A percentile compares a stretch with the other conserved stretches of the same genome.
These are phyloP conservation scores for Trichonephila clavata DNA, from an alignment of 1,140 invertebrate species.

Conservation along the genomic window DNA sequence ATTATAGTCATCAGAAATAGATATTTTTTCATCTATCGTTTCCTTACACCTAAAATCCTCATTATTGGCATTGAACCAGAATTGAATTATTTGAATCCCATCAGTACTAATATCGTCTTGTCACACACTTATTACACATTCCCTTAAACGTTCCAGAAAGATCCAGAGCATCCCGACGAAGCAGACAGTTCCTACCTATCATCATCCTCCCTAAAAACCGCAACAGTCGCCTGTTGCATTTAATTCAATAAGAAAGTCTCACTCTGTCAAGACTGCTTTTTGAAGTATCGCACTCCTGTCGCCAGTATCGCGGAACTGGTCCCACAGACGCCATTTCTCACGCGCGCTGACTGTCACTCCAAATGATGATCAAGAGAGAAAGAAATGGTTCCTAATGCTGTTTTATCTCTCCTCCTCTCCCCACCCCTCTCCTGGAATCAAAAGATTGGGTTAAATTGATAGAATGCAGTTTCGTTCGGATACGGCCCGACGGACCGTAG, in stretches of 20 bases:
- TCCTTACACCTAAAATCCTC: background rate
- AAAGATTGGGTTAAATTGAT: constrained; percentile 70
- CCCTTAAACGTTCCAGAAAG: background rate
- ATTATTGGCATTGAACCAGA: background rate
- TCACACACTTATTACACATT: background rate
- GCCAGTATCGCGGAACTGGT: constrained; percentile 42
- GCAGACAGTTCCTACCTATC: constrained; percentile 3
- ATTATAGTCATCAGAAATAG: no score
- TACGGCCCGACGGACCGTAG: background rate
- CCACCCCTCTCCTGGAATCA: background rate
- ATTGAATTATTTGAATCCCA: background rate
- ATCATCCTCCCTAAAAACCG: background rate
- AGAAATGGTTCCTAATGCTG: constrained; percentile 72
- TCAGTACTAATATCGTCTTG: no score
- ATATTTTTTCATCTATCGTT: background rate
- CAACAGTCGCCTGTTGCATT: constrained; percentile 71
- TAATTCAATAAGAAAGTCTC: constrained; percentile 52
- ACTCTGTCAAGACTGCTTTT: constrained; percentile 29
- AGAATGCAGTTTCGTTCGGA: constrained; percentile 45
- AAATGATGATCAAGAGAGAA: constrained; percentile 70
- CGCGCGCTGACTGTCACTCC: background rate
- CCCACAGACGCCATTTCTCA: constrained; percentile 24
- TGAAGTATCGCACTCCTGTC: constrained; percentile 47
- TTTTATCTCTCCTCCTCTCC: constrained; percentile 40
- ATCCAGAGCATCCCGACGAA: background rate